Conservation (phyloP, 2,113 vertebrate species). For the Salminus brasiliensis region DNA sequence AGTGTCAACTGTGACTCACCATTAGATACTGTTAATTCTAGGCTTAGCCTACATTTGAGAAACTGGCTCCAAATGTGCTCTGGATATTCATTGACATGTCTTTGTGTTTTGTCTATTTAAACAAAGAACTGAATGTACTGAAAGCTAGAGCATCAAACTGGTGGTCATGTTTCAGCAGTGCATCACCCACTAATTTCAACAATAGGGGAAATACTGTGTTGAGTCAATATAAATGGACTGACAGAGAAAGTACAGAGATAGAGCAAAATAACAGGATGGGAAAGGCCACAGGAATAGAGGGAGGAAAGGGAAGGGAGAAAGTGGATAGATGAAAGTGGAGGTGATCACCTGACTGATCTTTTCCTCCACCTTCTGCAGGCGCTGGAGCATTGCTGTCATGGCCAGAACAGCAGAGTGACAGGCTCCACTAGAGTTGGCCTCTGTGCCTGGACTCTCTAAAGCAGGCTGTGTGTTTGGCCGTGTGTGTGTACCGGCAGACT, state of each 20-base stretch:
- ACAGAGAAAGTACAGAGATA: neutral
- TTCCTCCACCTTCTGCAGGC: conserved; percentile 92
- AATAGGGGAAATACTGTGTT: conserved; percentile 8
- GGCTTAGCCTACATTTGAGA: too few relatives aligned
- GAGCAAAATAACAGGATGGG: neutral
- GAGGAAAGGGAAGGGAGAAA: neutral
- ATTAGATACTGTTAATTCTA: too few relatives aligned
- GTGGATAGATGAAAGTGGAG: neutral
- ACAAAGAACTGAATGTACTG: too few relatives aligned
- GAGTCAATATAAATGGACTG: neutral
- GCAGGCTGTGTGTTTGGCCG: conserved; percentile 8
- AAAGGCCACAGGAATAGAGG: neutral
- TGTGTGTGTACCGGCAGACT: conserved; percentile 5
- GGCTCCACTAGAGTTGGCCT: conserved; percentile 68
- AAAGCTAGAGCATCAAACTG: too few relatives aligned
- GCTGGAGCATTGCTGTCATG: conserved; percentile 87
- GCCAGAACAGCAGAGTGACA: conserved; percentile 81
- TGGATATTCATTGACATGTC: too few relatives aligned
- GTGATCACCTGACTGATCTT: conserved; percentile 90
- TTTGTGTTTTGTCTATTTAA: too few relatives aligned
- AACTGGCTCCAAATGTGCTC: too few relatives aligned
- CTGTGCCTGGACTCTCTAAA: conserved; percentile 44
- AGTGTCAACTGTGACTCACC: too few relatives aligned
- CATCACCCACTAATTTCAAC: too few relatives aligned
- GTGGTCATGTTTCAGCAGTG: neutral